These are phyloP conservation scores for Sarotherodon lohbergeri DNA, from an alignment of 2,113 vertebrate genomes.

Conservation along the genomic window DNA sequence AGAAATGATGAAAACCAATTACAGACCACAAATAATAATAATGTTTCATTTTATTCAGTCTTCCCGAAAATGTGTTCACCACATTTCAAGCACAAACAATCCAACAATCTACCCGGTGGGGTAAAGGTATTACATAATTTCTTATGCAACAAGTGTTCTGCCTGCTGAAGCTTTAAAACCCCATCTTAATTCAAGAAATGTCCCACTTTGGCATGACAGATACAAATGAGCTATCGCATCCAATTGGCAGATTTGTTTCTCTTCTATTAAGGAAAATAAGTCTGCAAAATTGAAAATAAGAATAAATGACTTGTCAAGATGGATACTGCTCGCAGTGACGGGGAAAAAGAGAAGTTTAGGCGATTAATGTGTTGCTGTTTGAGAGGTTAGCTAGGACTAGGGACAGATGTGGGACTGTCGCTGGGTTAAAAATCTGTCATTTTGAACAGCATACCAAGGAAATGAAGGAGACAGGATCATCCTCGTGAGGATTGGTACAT, in stretches of 20 bases:
- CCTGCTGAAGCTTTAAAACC: constrained; percentile 17
- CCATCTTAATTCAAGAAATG: constrained; percentile 13
- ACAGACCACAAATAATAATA: not conserved
- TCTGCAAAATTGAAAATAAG: constrained; percentile 33
- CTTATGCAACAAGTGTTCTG: constrained; percentile 7
- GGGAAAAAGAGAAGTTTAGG: not conserved
- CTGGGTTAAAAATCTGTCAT: not conserved
- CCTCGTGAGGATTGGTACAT: constrained; percentile 1
- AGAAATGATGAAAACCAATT: not conserved
- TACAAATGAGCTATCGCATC: constrained; percentile 47
- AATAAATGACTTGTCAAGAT: constrained; percentile 45
- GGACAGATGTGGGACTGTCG: not conserved
- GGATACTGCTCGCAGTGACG: constrained; percentile 6
- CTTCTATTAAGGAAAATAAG: constrained; percentile 27
- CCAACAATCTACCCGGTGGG: not conserved
- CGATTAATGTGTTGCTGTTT: constrained; percentile 10
- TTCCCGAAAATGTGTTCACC: not conserved
- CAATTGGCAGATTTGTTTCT: constrained; percentile 46
- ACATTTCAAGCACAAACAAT: not conserved
- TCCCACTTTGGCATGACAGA: constrained; percentile 18
- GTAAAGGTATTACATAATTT: not conserved
- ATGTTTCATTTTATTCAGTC: not conserved
- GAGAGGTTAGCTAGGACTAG: constrained; percentile 12
- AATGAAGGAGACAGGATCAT: not conserved
- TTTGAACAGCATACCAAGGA: not conserved